Evolutionary conservation across 2,113 vertebrate genomes (phyloP), one percentile per base, ranked within the genome.

Genomic region (Tichodroma muraria): DNA sequence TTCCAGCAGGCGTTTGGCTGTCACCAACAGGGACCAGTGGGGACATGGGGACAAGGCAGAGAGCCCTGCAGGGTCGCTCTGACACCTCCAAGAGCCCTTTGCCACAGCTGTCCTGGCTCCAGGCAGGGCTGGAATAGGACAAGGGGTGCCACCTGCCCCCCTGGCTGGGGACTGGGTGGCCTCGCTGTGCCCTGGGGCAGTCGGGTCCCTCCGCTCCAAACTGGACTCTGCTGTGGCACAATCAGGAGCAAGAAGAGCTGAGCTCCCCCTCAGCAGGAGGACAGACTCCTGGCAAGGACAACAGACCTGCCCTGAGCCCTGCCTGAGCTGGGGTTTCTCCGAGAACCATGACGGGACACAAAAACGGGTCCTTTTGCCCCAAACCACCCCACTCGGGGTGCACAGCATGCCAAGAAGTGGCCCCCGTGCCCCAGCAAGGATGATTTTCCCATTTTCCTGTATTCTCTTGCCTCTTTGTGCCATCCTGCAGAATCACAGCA

Each of bases 301-400:
- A 4, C 42, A 72, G 19, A 15, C 3, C 47, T 50, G 20, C 28
- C 50, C 6, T 9, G 57, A 8, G 5, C 18, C 47, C 76, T 53
- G 49, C 61, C 45, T 12, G 23, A 31, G 42, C 52, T 52, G 42
- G 7, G 14, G 3, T 4, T 64, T 4, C 50, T 31, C 60, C 42
- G 10, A 18, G 17, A 13, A 1, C 0, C 6, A 3, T 0, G 4
- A 5, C 3, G 4, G 33, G 49, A 42, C 56, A 33, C 33, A 37
- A 38, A n/a, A 33, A 28, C 3, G 4, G 21, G 12, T 17, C 10
- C 9, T 70, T 59, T 9, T 3, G 17, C 28, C 69, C 42, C 11
- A n/a, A 56, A 15, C 8, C 25, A 11, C 37, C 7, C 35, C 13
- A 2, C n/a, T 35, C 31, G 7, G 30, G 11, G 30, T 8, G 22